Base-by-base conservation (phyloP, 1,140 invertebrate genomes). In the Nasonia longicornis region DNA sequence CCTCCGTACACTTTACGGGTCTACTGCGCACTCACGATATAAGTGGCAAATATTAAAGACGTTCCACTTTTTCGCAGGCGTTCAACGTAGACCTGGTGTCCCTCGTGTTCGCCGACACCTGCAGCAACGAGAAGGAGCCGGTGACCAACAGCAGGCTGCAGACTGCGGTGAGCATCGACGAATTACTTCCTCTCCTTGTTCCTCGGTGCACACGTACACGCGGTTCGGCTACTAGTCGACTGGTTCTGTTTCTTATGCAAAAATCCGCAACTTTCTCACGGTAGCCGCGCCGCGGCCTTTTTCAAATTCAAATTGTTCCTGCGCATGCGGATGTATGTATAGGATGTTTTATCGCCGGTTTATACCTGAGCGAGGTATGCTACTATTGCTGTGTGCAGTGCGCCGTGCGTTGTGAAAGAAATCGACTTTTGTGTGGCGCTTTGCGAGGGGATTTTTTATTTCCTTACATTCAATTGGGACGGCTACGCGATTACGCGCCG, bases 121-220 rank as follows among this genome's bases (percentile, higher is more conserved):
- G 80, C 69, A 72, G 74, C 64, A 74, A 26, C 52, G 48, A 45
- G 0, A 63, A 81, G 6, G 42, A 14, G 11, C 52, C 66, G 42
- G 42, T 66, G 12, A 64, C 31, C 4, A 72, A 58, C 63, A 69
- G 58, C 16, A 78, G 69, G 35, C 6, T 85, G 12, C 87, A 89
- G 84, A 29, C 45, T 0, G 35, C 81, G 29, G 87, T 90, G 79
- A 86, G 87, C 77, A 10, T n/a, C 52, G 48, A 58, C 20, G 29
- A 48, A 81, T 80, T 26, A 75, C 58, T 75, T 29, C 22, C 38
- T 48, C 29, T n/a, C 7, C 52, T 52, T 52, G 11, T 52, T 52
- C 48, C 12, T 52, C 14, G 12, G 12, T 52, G 16, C 16, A 52
- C 16, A 52, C 16, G 16, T 52, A 52, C 11, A 52, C 16, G 52